Evolutionary conservation across 2,797 vertebrate species (phyloP).

Genomic region (Lagodon rhomboides): DNA sequence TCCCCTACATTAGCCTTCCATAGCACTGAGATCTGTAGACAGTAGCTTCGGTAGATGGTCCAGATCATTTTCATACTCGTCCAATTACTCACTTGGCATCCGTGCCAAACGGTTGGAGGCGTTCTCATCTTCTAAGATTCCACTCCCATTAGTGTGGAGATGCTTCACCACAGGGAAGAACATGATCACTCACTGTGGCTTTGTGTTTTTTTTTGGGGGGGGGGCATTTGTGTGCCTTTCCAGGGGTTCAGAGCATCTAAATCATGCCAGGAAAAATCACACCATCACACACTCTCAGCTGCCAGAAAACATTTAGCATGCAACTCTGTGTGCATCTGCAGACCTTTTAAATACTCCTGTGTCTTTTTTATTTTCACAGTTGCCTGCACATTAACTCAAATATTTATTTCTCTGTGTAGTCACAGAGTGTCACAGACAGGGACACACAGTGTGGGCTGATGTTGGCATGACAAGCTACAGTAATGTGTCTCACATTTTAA

Average conservation of each 20-base stretch:
- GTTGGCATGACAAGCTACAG: neutral
- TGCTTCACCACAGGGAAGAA: slow-evolving; percentile 14
- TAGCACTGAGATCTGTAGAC: neutral
- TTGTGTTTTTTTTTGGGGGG: slow-evolving; percentile 20
- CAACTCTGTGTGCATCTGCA: slow-evolving; percentile 4
- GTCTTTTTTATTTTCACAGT: neutral
- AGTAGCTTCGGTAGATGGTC: neutral
- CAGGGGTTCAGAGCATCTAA: neutral
- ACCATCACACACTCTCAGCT: slow-evolving; percentile 7
- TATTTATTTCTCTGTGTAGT: neutral
- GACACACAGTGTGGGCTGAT: neutral
- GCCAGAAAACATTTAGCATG: slow-evolving; percentile 2
- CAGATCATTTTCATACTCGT: slow-evolving; percentile 32
- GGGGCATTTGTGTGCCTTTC: neutral
- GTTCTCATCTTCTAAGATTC: slow-evolving; percentile 24
- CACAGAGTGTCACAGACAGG: neutral
- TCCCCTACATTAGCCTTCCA: neutral
- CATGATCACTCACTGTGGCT: slow-evolving; percentile 19
- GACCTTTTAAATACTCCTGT: neutral
- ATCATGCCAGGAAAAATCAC: slow-evolving; percentile 1
- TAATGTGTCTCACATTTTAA: neutral
- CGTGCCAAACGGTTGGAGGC: slow-evolving; percentile 24
- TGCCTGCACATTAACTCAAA: slow-evolving; percentile 4
- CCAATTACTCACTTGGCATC: slow-evolving; percentile 24
- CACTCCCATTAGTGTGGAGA: slow-evolving; percentile 21